Evolutionary conservation across 2,888 invertebrate genomes (phyloP).

Genomic region (Chaitophorus viminalis): DNA sequence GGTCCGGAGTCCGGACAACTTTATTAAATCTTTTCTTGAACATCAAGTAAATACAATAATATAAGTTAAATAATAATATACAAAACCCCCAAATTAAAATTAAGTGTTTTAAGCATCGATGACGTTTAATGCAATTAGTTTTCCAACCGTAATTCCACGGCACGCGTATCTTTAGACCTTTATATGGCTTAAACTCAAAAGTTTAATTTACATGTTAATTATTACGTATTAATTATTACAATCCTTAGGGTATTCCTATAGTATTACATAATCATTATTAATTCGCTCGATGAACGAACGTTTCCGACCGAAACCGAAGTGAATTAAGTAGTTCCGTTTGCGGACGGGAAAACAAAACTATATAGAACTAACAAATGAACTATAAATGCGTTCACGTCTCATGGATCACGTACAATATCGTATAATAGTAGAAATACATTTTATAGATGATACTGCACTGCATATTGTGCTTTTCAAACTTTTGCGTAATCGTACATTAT

Average conservation of each 20-base stretch:
- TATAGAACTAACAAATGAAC: not conserved
- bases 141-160: too few species aligned
- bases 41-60: too few species aligned
- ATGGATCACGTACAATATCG: not conserved
- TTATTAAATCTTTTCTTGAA: too few species aligned
- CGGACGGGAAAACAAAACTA: not conserved
- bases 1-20: too few species aligned
- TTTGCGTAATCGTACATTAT: not conserved
- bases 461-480: not conserved
- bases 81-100: too few species aligned
- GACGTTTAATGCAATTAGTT: too few species aligned
- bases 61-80: too few species aligned
- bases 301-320: not conserved
- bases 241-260: not conserved
- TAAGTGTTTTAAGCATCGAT: too few species aligned
- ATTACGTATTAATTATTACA: conserved; percentile 1
- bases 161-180: not conserved
- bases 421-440: not conserved
- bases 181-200: not conserved
- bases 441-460: not conserved
- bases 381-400: not conserved
- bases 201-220: not conserved
- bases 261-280: not conserved
- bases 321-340: not conserved
- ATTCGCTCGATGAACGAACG: not conserved